Conservation (phyloP, 2,113 vertebrate species). For the Leucopsar rothschildi region DNA sequence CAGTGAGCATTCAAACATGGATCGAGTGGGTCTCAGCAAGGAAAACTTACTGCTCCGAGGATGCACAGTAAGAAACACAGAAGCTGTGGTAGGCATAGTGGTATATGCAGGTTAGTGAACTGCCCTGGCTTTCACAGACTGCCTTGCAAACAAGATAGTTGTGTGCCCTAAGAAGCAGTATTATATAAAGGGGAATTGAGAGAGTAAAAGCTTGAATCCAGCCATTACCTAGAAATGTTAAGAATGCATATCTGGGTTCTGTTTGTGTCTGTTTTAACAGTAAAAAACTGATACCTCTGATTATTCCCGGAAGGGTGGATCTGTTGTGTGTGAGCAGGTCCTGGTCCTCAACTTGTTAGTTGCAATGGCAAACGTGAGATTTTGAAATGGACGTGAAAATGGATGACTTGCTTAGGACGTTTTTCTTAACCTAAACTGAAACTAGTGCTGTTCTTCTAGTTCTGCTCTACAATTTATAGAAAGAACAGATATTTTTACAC, state of each 20-base stretch:
- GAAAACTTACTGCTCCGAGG: constrained; percentile 89
- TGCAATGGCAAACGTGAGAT: background rate
- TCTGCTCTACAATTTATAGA: background rate
- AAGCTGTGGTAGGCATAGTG: constrained; percentile 90
- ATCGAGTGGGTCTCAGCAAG: constrained; percentile 85
- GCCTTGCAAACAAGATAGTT: background rate
- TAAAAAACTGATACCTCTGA: background rate
- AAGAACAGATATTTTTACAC: background rate
- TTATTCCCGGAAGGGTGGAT: background rate
- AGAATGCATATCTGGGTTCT: background rate
- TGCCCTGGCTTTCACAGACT: background rate
- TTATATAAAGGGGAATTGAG: background rate
- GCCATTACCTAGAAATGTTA: background rate
- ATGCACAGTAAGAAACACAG: constrained; percentile 90
- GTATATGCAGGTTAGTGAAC: constrained; percentile 89
- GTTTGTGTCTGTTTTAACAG: background rate
- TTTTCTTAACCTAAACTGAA: background rate
- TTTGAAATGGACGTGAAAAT: background rate
- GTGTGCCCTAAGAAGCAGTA: background rate
- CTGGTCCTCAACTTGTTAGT: background rate
- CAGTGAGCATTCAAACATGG: constrained; percentile 82
- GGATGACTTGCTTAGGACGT: background rate
- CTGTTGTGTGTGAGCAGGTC: background rate
- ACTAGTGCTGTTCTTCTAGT: background rate
- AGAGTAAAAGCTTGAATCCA: background rate